These are phyloP conservation scores for Dicrurus megarhynchus DNA, from an alignment of 2,113 vertebrate species.

Conservation along the genomic window DNA sequence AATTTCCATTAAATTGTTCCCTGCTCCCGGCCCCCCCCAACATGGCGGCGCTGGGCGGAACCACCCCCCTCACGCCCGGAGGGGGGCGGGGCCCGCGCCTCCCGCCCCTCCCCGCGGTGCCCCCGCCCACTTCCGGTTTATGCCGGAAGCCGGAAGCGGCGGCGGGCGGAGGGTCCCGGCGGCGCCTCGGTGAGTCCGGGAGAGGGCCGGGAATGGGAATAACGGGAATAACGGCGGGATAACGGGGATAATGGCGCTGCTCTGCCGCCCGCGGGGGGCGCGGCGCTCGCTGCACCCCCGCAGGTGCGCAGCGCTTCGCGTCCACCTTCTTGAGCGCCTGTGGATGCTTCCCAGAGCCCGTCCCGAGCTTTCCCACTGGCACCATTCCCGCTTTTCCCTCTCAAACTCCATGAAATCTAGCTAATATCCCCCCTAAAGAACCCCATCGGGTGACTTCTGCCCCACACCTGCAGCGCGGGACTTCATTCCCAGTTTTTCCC, in stretches of 20 bases:
- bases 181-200: neutral
- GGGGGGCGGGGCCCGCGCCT: accelerated
- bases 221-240: neutral
- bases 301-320: no score
- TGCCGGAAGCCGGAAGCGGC: neutral
- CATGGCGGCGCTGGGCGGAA: neutral
- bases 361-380: neutral
- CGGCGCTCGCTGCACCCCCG: neutral
- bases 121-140: accelerated
- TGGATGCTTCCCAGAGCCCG: neutral
- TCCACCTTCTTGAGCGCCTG: neutral
- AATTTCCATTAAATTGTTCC: neutral
- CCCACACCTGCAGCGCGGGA: neutral
- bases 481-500: neutral
- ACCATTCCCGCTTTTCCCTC: neutral
- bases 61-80: neutral
- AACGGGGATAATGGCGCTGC: neutral
- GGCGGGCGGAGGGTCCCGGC: neutral
- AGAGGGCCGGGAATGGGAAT: neutral
- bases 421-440: accelerated
- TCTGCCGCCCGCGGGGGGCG: neutral
- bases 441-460: neutral
- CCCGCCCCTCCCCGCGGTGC: accelerated
- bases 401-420: neutral
- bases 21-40: neutral